Percentiles rank a stretch among this genome's conserved stretches.
These are phyloP conservation scores for Sinhomidia bicolor DNA, from an alignment of 2,888 invertebrate genomes.

Conservation along the genomic window DNA sequence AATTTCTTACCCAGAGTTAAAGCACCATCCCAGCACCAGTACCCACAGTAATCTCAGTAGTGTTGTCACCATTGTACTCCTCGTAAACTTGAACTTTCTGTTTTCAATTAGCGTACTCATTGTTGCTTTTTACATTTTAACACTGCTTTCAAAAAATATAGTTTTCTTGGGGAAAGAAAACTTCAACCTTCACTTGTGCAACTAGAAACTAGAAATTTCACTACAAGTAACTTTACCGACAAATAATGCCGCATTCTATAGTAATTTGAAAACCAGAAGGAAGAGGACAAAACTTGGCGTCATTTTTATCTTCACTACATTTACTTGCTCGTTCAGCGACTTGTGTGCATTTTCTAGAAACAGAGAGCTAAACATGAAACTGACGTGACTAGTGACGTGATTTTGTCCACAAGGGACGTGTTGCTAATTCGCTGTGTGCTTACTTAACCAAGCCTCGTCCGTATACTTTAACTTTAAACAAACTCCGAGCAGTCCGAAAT, in stretches of 20 bases:
- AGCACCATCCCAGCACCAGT: conserved; percentile 23
- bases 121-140: conserved; percentile 25
- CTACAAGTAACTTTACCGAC: neutral
- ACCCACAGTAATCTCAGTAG: conserved; percentile 42
- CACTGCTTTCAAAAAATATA: neutral
- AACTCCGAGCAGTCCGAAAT: neutral
- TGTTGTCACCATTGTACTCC: neutral
- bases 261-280: neutral
- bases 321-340: no score
- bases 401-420: neutral
- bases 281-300: neutral
- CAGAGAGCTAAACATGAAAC: no score
- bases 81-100: neutral
- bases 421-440: neutral
- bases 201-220: neutral
- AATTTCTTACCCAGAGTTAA: conserved; percentile 33
- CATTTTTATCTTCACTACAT: neutral
- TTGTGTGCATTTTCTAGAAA: no score
- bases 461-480: neutral
- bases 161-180: conserved; percentile 8
- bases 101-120: conserved; percentile 10
- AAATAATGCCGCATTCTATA: neutral
- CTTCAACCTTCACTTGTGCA: neutral
- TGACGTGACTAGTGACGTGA: no score
- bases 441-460: neutral